Conservation (phyloP, 2,888 invertebrate genomes). For the Osmoderma eremita region DNA sequence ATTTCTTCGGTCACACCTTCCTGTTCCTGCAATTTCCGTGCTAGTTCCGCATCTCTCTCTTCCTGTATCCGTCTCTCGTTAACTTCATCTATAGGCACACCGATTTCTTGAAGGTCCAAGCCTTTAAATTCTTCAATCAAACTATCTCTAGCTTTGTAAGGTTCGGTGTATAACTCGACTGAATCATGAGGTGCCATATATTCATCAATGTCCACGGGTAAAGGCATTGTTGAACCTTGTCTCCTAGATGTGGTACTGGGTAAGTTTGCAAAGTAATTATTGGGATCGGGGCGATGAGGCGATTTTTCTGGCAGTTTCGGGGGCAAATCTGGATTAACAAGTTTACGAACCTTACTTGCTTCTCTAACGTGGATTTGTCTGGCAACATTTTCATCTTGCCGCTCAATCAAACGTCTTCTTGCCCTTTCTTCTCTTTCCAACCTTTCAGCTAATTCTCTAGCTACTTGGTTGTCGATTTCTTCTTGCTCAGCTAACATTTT, state of each 20-base stretch:
- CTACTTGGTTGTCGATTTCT: slow-evolving; percentile 74
- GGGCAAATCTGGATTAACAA: slow-evolving; percentile 46
- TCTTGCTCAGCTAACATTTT: slow-evolving; percentile 74
- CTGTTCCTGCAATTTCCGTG: slow-evolving; percentile 79
- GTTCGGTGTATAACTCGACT: slow-evolving; percentile 58
- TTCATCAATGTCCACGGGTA: slow-evolving; percentile 50
- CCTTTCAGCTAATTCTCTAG: slow-evolving; percentile 72
- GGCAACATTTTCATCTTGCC: slow-evolving; percentile 67
- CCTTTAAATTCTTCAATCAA: slow-evolving; percentile 55
- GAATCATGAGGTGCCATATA: slow-evolving; percentile 45
- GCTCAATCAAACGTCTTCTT: slow-evolving; percentile 66
- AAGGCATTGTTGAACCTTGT: slow-evolving; percentile 60
- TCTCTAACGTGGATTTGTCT: slow-evolving; percentile 23
- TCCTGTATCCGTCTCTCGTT: slow-evolving; percentile 67
- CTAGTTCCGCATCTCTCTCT: slow-evolving; percentile 79
- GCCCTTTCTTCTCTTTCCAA: slow-evolving; percentile 68
- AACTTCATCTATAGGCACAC: slow-evolving; percentile 65
- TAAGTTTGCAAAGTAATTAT: slow-evolving; percentile 56
- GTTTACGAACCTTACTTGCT: slow-evolving; percentile 6
- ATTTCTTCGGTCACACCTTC: slow-evolving; percentile 72
- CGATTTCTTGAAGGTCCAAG: slow-evolving; percentile 62
- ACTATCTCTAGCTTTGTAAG: slow-evolving; percentile 52
- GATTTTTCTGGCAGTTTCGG: slow-evolving; percentile 50
- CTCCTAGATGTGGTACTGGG: slow-evolving; percentile 55
- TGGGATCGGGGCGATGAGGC: slow-evolving; percentile 54